These are phyloP conservation scores for Stenoptilia bipunctidactyla DNA, from an alignment of 2,888 invertebrate species.

Conservation along the genomic window DNA sequence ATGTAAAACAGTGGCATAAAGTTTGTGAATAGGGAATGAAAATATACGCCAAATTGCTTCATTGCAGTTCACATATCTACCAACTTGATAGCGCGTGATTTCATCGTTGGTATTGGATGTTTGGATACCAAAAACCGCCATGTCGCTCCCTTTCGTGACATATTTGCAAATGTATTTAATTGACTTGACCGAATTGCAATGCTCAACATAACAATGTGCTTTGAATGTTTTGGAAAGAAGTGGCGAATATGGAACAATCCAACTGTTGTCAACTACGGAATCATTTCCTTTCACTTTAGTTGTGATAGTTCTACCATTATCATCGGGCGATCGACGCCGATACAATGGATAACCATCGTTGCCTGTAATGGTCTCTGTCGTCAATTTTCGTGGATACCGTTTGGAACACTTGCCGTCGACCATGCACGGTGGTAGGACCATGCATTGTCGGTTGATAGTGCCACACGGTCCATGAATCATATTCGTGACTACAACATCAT, in stretches of 20 bases:
- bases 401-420: conserved; percentile 11
- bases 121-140: conserved; percentile 13
- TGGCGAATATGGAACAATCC: conserved; percentile 16
- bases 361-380: conserved; percentile 2
- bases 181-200: conserved; percentile 5
- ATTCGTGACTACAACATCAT: conserved; percentile 14
- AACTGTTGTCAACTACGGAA: too few species aligned
- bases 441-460: conserved; percentile 8
- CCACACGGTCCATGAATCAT: conserved; percentile 19
- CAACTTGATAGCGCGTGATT: conserved; percentile 14
- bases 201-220: conserved; percentile 14
- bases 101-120: conserved; percentile 16
- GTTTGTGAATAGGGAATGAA: conserved; percentile 17
- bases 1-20: conserved; percentile 17
- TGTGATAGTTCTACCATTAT: too few species aligned
- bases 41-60: conserved; percentile 21
- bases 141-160: conserved; percentile 14
- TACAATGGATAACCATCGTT: conserved; percentile 12
- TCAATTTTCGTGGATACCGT: conserved; percentile 3
- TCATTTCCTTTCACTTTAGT: too few species aligned
- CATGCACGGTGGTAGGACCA: conserved; percentile 15
- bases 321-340: conserved; percentile 12
- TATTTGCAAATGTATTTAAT: conserved; percentile 16
- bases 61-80: conserved; percentile 15
- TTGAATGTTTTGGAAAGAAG: conserved; percentile 13